Evolutionary conservation across 2,888 invertebrate genomes (phyloP).

Genomic region (Ferdinandea cuprea): DNA sequence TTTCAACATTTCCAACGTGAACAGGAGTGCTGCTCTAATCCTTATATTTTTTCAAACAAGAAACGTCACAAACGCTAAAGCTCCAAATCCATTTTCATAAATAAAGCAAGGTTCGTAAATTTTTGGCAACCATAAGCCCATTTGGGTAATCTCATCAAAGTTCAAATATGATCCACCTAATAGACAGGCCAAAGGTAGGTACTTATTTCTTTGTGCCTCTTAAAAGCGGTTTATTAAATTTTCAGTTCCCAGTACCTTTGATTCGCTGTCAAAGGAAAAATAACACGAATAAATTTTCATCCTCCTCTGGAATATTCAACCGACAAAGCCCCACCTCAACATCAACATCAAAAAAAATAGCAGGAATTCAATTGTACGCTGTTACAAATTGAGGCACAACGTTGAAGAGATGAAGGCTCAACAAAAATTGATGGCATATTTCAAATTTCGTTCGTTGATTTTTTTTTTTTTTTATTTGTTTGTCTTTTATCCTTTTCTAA

Average conservation of each 20-base stretch:
- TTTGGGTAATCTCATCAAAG: too few relatives aligned
- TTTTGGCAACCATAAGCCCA: too few relatives aligned
- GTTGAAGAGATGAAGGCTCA: neutral
- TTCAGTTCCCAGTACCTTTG: neutral
- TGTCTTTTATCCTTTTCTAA: neutral
- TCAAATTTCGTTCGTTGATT: neutral
- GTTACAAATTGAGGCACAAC: neutral
- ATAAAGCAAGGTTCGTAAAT: too few relatives aligned
- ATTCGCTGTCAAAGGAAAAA: neutral
- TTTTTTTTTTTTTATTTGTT: conserved; percentile 1
- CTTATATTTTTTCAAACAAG: too few relatives aligned
- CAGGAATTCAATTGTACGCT: neutral
- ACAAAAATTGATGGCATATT: neutral
- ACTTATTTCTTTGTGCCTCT: too few relatives aligned
- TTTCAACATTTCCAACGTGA: too few relatives aligned
- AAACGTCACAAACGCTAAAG: too few relatives aligned
- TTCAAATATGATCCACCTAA: neutral
- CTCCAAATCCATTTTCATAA: too few relatives aligned
- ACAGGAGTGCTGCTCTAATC: too few relatives aligned
- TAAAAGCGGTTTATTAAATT: neutral
- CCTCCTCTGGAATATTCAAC: neutral
- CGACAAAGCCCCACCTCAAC: neutral
- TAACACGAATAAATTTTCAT: neutral
- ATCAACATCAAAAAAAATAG: neutral
- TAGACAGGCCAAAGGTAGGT: neutral